Evolutionary conservation across 2,888 invertebrate genomes (phyloP).

Genomic region (Cheilosia grossa): DNA sequence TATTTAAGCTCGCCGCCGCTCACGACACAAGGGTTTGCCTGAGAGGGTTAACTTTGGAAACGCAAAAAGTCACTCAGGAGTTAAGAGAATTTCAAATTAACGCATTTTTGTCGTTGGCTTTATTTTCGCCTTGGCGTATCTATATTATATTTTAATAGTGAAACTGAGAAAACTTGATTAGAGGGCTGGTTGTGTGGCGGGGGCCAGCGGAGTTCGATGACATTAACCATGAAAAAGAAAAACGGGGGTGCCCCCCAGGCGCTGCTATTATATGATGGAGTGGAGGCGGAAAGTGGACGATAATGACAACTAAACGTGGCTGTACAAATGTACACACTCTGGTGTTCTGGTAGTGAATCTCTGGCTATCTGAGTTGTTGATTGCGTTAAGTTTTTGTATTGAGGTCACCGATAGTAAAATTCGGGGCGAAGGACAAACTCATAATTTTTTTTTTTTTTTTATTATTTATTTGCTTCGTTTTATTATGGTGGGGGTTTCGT

Average conservation of each 20-base stretch:
- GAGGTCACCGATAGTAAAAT: constrained; percentile 54
- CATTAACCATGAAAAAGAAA: constrained; percentile 9
- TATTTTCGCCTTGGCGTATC: not conserved
- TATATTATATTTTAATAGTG: constrained; percentile 16
- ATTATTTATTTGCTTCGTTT: constrained; percentile 29
- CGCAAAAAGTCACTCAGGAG: constrained; percentile 21
- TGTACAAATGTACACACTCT: not conserved
- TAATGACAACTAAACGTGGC: not conserved
- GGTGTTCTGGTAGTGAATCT: not conserved
- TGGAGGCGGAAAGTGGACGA: not conserved
- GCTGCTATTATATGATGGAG: not conserved
- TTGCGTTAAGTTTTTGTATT: constrained; percentile 32
- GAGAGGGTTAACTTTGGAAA: constrained; percentile 28
- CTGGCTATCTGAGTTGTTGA: constrained; percentile 15
- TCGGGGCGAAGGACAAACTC: constrained; percentile 48
- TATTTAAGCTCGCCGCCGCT: not conserved
- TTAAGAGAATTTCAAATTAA: constrained; percentile 10
- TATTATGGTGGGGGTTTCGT: not conserved
- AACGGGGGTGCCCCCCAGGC: not conserved
- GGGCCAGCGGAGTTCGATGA: constrained; percentile 51
- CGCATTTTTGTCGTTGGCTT: constrained; percentile 19
- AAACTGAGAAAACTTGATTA: constrained; percentile 23
- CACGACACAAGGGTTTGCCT: constrained; percentile 4
- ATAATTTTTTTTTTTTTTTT: constrained; percentile 19
- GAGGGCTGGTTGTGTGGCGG: constrained; percentile 19